Conservation (phyloP, 2,888 invertebrate species). For the Incurvaria masculella region DNA sequence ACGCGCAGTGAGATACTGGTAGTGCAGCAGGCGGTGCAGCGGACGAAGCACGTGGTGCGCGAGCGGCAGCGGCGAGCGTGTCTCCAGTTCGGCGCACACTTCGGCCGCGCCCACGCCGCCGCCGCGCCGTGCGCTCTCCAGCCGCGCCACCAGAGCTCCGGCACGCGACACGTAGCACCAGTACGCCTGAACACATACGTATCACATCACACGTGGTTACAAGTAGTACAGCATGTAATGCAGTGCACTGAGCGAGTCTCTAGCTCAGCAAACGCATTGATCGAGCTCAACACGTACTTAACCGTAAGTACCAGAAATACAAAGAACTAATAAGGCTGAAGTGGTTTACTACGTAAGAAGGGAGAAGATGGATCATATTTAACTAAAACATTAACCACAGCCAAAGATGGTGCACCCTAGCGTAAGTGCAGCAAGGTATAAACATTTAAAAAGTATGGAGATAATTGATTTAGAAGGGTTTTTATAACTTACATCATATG, state of each 20-base stretch:
- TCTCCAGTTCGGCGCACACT: slow-evolving; percentile 22
- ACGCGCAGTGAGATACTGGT: slow-evolving; percentile 65
- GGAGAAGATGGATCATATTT: not conserved
- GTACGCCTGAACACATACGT: slow-evolving; percentile 47
- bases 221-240: no score
- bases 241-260: no score
- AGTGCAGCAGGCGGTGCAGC: slow-evolving; percentile 81
- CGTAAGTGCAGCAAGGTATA: no score
- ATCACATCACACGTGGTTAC: no score
- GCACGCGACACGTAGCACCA: slow-evolving; percentile 63
- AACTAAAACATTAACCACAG: no score
- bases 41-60: slow-evolving; percentile 80
- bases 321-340: not conserved
- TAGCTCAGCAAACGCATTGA: no score
- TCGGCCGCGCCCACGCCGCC: slow-evolving; percentile 58
- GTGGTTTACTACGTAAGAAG: not conserved
- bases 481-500: slow-evolving; percentile 39
- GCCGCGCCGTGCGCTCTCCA: slow-evolving; percentile 77
- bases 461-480: not conserved
- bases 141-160: slow-evolving; percentile 74
- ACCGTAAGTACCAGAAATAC: not conserved
- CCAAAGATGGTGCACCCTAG: no score
- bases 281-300: no score
- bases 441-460: no score
- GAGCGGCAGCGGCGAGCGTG: slow-evolving; percentile 71